phyloP scores from a whole-genome alignment of 1,140 invertebrate genomes.

The Drosophila aff. region DNA sequence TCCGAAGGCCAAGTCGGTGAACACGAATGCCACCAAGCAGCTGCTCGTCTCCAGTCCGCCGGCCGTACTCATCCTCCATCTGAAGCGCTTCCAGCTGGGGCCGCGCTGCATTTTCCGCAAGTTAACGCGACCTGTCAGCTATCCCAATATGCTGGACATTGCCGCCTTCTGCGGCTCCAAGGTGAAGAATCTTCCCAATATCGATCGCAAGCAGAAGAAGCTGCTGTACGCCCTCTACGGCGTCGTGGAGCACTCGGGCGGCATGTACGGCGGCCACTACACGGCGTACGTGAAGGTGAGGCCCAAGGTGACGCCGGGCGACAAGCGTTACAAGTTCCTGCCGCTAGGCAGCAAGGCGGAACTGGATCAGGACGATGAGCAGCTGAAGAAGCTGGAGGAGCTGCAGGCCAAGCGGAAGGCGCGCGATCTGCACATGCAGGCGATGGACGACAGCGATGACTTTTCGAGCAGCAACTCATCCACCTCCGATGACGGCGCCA shows the following conservation, averaged over 20 bases:
- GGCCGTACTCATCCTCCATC: conserved; percentile 96
- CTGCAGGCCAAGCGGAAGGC: conserved; percentile 83
- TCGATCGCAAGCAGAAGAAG: conserved; percentile 88
- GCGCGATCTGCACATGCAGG: conserved; percentile 69
- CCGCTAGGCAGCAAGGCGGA: conserved; percentile 87
- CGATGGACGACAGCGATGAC: conserved; percentile 84
- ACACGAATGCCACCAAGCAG: conserved; percentile 96
- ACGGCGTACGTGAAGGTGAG: conserved; percentile 96
- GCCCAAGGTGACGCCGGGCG: conserved; percentile 86
- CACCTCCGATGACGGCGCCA: conserved; percentile 58
- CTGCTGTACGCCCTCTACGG: conserved; percentile 96
- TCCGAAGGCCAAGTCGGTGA: conserved; percentile 90
- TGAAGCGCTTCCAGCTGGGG: conserved; percentile 94
- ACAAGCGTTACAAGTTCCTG: conserved; percentile 89
- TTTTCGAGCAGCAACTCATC: conserved; percentile 86
- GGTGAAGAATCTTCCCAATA: conserved; percentile 88
- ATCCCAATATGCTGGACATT: conserved; percentile 94
- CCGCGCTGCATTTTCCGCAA: conserved; percentile 89
- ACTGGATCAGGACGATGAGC: conserved; percentile 79
- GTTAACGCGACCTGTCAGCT: conserved; percentile 94
- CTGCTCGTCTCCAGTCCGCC: conserved; percentile 96
- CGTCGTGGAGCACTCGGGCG: conserved; percentile 97
- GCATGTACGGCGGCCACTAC: conserved; percentile 96
- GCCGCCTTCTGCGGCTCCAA: conserved; percentile 95
- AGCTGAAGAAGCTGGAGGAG: conserved; percentile 75